Evolutionary conservation across 1,140 invertebrate genomes (phyloP).

Genomic region (Mizuhopecten yessoensis): DNA sequence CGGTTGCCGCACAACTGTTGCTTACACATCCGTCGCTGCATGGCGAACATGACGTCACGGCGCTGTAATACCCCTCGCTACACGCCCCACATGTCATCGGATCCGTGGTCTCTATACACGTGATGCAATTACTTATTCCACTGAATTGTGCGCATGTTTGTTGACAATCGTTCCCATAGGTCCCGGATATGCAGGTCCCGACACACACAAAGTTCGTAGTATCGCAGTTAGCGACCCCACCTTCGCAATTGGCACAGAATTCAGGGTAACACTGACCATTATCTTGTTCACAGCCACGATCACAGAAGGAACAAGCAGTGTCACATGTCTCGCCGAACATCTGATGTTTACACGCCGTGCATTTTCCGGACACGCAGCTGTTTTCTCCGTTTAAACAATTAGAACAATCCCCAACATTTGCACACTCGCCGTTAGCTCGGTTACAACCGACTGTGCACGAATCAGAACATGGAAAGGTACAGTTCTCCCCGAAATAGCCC

Average conservation of each 20-base stretch:
- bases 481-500: not conserved
- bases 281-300: not conserved
- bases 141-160: constrained; percentile 12
- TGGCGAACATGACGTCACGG: not conserved
- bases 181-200: not conserved
- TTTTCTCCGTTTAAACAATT: not conserved
- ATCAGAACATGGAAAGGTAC: not conserved
- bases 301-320: not conserved
- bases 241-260: not conserved
- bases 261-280: not conserved
- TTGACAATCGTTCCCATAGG: not conserved
- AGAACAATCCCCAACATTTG: not conserved
- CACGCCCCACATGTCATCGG: not conserved
- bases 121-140: not conserved
- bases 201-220: not conserved
- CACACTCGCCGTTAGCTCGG: not conserved
- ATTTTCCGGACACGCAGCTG: not conserved
- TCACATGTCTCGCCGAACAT: not conserved
- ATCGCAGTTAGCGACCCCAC: not conserved
- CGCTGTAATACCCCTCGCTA: not conserved
- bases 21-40: constrained; percentile 45
- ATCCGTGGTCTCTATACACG: not conserved
- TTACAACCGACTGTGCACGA: not conserved
- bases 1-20: constrained; percentile 36
- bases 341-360: not conserved